Evolutionary conservation across 2,888 invertebrate genomes (phyloP).

Genomic region (Muschampia plurimacula): DNA sequence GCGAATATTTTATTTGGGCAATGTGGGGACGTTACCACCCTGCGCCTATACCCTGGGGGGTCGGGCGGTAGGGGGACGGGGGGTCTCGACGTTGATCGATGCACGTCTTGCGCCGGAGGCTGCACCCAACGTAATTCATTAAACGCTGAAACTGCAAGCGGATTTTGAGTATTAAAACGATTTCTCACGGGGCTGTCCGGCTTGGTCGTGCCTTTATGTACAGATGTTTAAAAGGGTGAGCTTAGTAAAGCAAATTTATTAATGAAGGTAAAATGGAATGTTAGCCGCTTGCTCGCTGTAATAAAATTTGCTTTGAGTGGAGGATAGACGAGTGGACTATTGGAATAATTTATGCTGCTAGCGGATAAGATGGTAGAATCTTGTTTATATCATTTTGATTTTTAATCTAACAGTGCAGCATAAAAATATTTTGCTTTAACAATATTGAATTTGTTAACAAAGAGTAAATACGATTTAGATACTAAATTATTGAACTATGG

Average conservation of each 20-base stretch:
- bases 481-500: no score
- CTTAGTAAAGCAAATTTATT: conserved; percentile 72
- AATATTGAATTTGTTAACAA: no score
- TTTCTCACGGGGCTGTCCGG: conserved; percentile 82
- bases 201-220: conserved; percentile 69
- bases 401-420: neutral
- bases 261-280: conserved; percentile 62
- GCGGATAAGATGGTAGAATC: neutral
- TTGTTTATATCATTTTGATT: neutral
- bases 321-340: conserved; percentile 11
- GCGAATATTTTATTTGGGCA: conserved; percentile 85
- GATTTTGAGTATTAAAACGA: conserved; percentile 85
- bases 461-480: no score
- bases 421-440: no score
- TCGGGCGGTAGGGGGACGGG: conserved; percentile 51
- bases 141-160: conserved; percentile 85
- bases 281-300: conserved; percentile 21
- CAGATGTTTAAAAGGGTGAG: conserved; percentile 59
- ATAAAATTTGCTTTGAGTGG: conserved; percentile 26
- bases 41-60: conserved; percentile 67
- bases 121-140: conserved; percentile 86
- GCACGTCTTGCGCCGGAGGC: conserved; percentile 88
- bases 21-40: conserved; percentile 69
- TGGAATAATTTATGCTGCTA: conserved; percentile 8
- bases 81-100: conserved; percentile 87